These are phyloP conservation scores for Meda fulgida DNA, from an alignment of 2,797 vertebrate genomes.

Conservation along the genomic window DNA sequence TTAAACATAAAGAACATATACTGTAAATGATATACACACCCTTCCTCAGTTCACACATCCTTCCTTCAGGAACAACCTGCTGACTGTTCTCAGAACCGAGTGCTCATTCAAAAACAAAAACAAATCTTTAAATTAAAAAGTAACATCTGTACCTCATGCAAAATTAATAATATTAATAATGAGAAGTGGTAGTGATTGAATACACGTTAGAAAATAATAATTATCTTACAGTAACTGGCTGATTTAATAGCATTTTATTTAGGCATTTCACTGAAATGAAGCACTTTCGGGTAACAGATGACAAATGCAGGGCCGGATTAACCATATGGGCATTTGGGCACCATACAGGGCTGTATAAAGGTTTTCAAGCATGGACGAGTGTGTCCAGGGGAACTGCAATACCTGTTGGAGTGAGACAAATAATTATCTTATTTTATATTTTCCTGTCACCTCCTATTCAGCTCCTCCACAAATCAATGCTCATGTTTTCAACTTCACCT, in stretches of 20 bases:
- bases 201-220: background rate
- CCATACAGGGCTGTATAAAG: background rate
- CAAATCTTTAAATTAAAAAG: background rate
- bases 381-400: background rate
- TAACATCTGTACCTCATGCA: background rate
- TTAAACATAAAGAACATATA: background rate
- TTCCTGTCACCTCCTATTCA: slow-evolving; percentile 57
- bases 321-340: background rate
- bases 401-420: background rate
- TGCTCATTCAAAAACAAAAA: background rate
- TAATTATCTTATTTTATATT: background rate
- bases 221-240: background rate
- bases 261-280: background rate
- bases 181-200: background rate
- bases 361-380: background rate
- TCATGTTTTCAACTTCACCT: slow-evolving; percentile 40
- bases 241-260: background rate
- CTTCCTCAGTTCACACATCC: background rate
- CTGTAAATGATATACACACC: background rate
- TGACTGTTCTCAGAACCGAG: background rate
- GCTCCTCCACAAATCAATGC: slow-evolving; percentile 60
- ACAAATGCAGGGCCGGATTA: slow-evolving; percentile 1
- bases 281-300: background rate
- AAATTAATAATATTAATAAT: background rate
- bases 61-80: background rate